Evolutionary conservation across 2,113 vertebrate species (phyloP), one percentile per base, ranked within the genome.

Genomic region (Hyperopisus bebe): DNA sequence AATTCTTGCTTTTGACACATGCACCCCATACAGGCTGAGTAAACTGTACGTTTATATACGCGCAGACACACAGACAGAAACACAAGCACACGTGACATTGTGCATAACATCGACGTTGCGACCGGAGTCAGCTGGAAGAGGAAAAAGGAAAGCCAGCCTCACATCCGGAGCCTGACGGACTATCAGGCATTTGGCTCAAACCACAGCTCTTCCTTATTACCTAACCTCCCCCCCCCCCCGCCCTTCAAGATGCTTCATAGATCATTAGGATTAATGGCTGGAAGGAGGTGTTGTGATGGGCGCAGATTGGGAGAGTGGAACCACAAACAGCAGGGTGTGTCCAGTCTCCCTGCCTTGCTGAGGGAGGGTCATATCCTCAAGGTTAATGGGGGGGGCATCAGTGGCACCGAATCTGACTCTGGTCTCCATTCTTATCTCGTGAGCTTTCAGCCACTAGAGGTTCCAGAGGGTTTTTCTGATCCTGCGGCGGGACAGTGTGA

Each of bases 311-410:
- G 91, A 48, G 82, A 42, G 82, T 86, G n/a, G 55, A 66, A 27
- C 90, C 90, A 66, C 74, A 91, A 92, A 86, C 92, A 90, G 90
- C 91, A 86, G 92, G 92, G 90, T 93, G 92, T 94, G 93, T 94
- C 93, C 93, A 92, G 91, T 92, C 91, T 94, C 92, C 90, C 94
- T 94, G 93, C 93, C 94, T 93, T 91, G 88, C 92, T 55, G 92
- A 74, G 82, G 50, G 92, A 92, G 90, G 90, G 91, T 94, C 93
- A 94, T 94, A 91, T 89, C 91, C 17, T 87, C 53, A 55, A 51
- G 48, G 51, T 58, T 42, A 87, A 58, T 42, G 35, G 1, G 74
- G 31, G 74, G 31, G 74, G 74, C 74, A 35, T 80, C 35, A 42
- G 27, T 35, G 74, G 74, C 74, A 42, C 35, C 35, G 4, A 80